Evolutionary conservation across 2,797 vertebrate species (phyloP).

Genomic region (Hyperoplus lanceolatus): DNA sequence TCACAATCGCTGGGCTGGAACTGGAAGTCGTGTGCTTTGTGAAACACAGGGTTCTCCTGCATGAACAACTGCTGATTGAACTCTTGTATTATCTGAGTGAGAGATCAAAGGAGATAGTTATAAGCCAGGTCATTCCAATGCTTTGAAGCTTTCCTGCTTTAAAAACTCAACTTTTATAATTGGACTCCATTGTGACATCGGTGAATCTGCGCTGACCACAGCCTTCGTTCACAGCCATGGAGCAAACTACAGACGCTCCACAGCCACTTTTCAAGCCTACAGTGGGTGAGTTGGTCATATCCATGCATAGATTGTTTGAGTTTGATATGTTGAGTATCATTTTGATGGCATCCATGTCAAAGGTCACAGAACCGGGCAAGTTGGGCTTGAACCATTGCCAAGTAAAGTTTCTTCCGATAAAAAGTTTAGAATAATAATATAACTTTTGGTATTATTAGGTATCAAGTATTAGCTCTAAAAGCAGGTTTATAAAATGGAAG

Average conservation of each 20-base stretch:
- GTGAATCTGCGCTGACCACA: not conserved
- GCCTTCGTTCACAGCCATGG: not conserved
- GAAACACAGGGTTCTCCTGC: constrained; percentile 95
- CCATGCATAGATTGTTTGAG: not conserved
- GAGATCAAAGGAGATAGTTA: not conserved
- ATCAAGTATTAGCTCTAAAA: not conserved
- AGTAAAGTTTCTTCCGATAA: not conserved
- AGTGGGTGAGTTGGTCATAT: constrained; percentile 31
- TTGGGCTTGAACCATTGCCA: not conserved
- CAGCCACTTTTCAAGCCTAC: constrained; percentile 2
- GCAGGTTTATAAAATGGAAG: not conserved
- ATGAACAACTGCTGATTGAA: constrained; percentile 96
- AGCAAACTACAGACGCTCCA: not conserved
- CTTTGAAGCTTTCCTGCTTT: not conserved
- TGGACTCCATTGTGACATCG: constrained; percentile 1
- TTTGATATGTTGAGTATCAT: constrained; percentile 5
- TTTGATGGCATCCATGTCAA: not conserved
- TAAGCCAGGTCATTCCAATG: constrained; percentile 1
- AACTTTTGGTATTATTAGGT: not conserved
- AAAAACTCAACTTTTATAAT: not conserved
- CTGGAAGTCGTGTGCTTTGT: constrained; percentile 95
- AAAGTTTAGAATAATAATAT: not conserved
- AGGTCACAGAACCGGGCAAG: not conserved
- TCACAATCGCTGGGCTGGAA: constrained; percentile 97
- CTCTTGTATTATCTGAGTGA: constrained; percentile 92